These are phyloP conservation scores for Chaetodon trifasciatus DNA, from an alignment of 2,797 vertebrate genomes.

Conservation along the genomic window DNA sequence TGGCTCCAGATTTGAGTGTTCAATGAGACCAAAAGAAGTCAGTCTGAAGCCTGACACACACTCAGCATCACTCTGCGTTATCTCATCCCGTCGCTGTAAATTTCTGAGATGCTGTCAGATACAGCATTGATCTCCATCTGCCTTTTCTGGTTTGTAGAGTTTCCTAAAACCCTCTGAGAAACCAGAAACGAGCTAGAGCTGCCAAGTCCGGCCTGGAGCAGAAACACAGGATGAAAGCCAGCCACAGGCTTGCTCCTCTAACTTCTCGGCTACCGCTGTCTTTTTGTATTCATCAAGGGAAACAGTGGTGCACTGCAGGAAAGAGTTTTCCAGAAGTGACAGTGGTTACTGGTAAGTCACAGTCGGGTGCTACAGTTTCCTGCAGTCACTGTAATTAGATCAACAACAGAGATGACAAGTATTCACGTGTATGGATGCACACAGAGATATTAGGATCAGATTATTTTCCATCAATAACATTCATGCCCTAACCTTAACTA, in stretches of 20 bases:
- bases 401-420: constrained; percentile 35
- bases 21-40: constrained; percentile 7
- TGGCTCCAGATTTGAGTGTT: constrained; percentile 20
- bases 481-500: constrained; percentile 22
- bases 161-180: constrained; percentile 51
- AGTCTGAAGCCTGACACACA: constrained; percentile 28
- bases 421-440: constrained; percentile 17
- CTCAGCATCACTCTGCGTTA: constrained; percentile 17
- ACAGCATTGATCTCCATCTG: constrained; percentile 31
- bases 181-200: constrained; percentile 9
- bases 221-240: constrained; percentile 41
- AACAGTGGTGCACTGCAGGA: constrained; percentile 21
- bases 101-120: constrained; percentile 34
- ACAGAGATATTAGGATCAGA: constrained; percentile 34
- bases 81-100: constrained; percentile 21
- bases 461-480: constrained; percentile 35
- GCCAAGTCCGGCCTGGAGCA: constrained; percentile 35
- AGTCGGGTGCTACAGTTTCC: constrained; percentile 47
- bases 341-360: constrained; percentile 55
- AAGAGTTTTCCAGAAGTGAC: constrained; percentile 54
- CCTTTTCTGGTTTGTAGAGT: constrained; percentile 34
- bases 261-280: constrained; percentile 42
- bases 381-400: constrained; percentile 44
- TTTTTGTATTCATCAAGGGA: constrained; percentile 48
- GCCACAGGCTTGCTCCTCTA: constrained; percentile 27